These are phyloP conservation scores for Noctua pronuba DNA, from an alignment of 2,888 invertebrate species.

Conservation along the genomic window DNA sequence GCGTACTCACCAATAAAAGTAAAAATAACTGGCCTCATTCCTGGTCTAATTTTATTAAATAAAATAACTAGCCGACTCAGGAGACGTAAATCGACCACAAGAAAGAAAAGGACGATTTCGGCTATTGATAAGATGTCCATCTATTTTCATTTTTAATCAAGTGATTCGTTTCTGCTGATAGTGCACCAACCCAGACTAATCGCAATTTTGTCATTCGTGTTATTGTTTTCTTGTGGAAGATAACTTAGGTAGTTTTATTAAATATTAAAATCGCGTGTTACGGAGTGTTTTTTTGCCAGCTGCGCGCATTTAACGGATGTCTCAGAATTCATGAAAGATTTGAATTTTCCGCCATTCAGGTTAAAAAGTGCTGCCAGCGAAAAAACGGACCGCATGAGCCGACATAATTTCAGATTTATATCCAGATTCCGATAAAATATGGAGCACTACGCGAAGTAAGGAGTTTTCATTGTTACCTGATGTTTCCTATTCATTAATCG, in stretches of 20 bases:
- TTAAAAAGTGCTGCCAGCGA: not conserved
- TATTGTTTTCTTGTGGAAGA: not conserved
- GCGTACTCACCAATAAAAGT: constrained; percentile 42
- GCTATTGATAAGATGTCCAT: constrained; percentile 3
- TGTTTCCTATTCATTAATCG: not conserved
- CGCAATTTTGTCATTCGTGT: constrained; percentile 18
- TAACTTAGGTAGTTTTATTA: too few relatives aligned
- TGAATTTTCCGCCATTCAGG: not conserved
- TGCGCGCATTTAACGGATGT: not conserved
- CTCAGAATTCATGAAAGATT: not conserved
- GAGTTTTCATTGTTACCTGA: not conserved
- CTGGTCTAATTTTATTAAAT: constrained; percentile 44
- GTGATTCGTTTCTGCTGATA: constrained; percentile 52
- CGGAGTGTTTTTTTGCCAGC: too few relatives aligned
- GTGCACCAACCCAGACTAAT: constrained; percentile 16
- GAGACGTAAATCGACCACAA: constrained; percentile 9
- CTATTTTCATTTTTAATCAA: constrained; percentile 36
- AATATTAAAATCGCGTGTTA: not conserved
- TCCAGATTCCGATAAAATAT: not conserved
- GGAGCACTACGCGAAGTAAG: too few relatives aligned
- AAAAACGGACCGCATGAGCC: not conserved
- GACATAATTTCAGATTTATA: not conserved
- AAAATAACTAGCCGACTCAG: constrained; percentile 5
- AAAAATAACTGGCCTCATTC: not conserved
- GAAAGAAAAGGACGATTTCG: not conserved